Base-by-base conservation (phyloP, 2,797 vertebrate genomes). In the Etheostoma nigrum region DNA sequence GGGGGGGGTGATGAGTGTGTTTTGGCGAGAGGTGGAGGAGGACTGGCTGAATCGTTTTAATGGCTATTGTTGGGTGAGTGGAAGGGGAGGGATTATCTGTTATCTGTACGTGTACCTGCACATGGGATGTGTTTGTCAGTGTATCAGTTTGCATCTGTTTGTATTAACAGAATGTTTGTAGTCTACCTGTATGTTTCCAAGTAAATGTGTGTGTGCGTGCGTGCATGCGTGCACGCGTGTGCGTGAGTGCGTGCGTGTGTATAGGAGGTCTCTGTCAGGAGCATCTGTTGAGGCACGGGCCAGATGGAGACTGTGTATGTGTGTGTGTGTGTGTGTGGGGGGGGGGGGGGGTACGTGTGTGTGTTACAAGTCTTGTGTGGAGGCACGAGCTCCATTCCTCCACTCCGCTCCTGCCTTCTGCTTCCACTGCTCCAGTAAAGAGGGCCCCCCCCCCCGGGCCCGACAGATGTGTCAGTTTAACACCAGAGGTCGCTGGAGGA, bases 221-320 rank as follows among this genome's bases (percentile, higher is more conserved):
- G 55, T 5, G 18, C 45, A 48, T 89, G 66, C 60, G 51, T 65
- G 44, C 19, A 64, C 55, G 70, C 65, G 65, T 73, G 61, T 60
- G 36, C 23, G 47, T 47, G 47, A 25, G 44, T 1, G 14, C n/a
- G 45, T 66, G 48, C 30, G 21, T 61, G 74, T 70, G 60, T 21
- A 62, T 53, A 52, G 65, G 72, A 76, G 54, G 75, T 72, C 74
- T 84, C 81, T 14, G 1, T 82, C 79, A 61, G 81, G 74, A 95
- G 90, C 95, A 95, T 95, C 95, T 96, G 95, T 68, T 88, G 77
- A 82, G 90, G 77, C 87, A 86, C 2, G 1, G 79, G 81, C 90
- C 95, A 96, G 95, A 95, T 94, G 94, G 94, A 94, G 91, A 66
- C 83, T 92, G 85, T 91, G 74, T 90, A 76, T 40, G 10, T 40